phyloP scores from a whole-genome alignment of 2,113 vertebrate genomes.

The Pholis gunnellus region DNA sequence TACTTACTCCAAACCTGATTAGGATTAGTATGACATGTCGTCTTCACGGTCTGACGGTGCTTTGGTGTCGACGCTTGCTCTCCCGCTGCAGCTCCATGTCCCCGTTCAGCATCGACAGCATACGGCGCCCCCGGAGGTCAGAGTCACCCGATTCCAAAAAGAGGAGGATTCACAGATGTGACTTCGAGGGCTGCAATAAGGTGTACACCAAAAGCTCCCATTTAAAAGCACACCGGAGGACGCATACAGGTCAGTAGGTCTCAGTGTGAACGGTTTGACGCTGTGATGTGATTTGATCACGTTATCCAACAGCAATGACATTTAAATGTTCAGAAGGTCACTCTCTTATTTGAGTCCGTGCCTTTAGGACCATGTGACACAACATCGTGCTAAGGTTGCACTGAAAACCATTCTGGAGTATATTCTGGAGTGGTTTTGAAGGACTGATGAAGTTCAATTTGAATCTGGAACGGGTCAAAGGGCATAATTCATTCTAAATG shows the following conservation, averaged over 20 bases:
- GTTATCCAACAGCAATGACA: background rate
- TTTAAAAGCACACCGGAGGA: constrained; percentile 98
- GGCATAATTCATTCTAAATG: background rate
- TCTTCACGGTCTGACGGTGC: background rate
- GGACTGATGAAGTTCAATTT: background rate
- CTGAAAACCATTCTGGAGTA: background rate
- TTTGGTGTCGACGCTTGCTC: background rate
- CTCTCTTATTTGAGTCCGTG: too few species aligned
- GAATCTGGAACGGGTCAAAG: background rate
- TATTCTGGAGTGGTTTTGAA: background rate
- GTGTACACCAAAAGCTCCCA: constrained; percentile 99
- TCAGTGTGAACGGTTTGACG: background rate
- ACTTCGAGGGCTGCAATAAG: constrained; percentile 99
- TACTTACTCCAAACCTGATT: background rate
- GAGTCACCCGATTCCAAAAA: constrained; percentile 99
- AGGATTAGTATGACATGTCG: too few species aligned
- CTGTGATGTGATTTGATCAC: background rate
- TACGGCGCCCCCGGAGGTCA: constrained; percentile 94
- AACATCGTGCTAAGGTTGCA: background rate
- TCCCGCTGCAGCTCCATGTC: constrained; percentile 92
- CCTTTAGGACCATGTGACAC: background rate
- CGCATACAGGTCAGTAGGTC: constrained; percentile 91
- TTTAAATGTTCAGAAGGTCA: constrained; percentile 2
- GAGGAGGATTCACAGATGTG: constrained; percentile 97
- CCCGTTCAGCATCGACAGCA: constrained; percentile 98